Percentiles rank a stretch among this genome's conserved stretches.
phyloP scores from a whole-genome alignment of 2,797 vertebrate genomes.

The Anguilla pacifica region DNA sequence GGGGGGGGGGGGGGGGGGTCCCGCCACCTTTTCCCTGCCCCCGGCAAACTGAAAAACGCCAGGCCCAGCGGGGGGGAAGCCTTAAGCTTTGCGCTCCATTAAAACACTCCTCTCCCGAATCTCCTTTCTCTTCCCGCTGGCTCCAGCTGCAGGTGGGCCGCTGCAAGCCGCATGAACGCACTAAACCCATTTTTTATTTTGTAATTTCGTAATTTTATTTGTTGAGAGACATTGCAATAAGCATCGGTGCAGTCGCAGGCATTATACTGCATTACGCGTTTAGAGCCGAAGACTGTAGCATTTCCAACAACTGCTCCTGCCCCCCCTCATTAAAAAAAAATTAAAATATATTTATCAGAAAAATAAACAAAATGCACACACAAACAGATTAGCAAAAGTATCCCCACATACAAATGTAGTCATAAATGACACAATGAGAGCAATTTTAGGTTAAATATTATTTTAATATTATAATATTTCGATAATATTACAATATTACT shows the following conservation, averaged over 20 bases:
- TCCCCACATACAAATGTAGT: not conserved
- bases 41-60: not conserved
- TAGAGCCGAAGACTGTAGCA: not conserved
- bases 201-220: not conserved
- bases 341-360: not conserved
- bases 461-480: not conserved
- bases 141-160: slow-evolving; percentile 33
- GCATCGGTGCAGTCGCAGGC: not conserved
- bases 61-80: not conserved
- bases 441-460: not conserved
- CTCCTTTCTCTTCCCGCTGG: slow-evolving; percentile 45
- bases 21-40: not conserved
- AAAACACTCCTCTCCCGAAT: slow-evolving; percentile 35
- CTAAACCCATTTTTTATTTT: not conserved
- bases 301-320: not conserved
- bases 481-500: too few species aligned
- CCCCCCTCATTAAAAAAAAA: too few species aligned
- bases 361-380: not conserved
- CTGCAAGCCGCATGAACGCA: not conserved
- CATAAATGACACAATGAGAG: not conserved
- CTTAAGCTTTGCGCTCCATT: not conserved
- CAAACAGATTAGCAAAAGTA: not conserved
- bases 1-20: not conserved
- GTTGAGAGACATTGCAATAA: not conserved
- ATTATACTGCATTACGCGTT: not conserved